Evolutionary conservation across 1,140 invertebrate genomes (phyloP), one percentile per base, ranked within the genome.

Genomic region (Drosophila albomicans): DNA sequence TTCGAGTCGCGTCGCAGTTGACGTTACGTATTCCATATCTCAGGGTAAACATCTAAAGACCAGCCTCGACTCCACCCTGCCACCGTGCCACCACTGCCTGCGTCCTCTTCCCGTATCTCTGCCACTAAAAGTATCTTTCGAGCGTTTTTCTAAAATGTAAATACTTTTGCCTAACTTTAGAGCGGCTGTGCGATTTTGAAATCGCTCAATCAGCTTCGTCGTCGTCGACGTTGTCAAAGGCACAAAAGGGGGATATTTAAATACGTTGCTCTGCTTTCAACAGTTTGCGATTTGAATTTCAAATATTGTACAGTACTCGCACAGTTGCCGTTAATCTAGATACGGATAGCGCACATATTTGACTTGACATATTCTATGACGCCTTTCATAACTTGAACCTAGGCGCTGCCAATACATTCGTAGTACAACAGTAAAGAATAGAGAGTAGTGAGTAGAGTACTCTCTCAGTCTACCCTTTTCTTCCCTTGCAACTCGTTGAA

Each of bases 111-210:
- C 15, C 28, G 3, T 45, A 32, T 30, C 8, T 65, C 25, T 32
- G 43, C 84, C 46, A 82, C 62, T 76, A 77, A 72, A 77, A 43
- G 78, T 74, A 66, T 77, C 81, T 79, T 20, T 66, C 32, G 54
- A 70, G 62, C 65, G 61, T 65, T 38, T 70, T 65, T 69, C 75
- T 81, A 87, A 86, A 86, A 86, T 86, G 82, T 82, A 86, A 86
- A 86, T 86, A 81, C 78, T 78, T 86, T 86, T 78, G 82, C 82
- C 82, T 86, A 86, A 86, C 79, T 86, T 86, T 87, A 86, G 82
- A 80, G 81, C 64, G 72, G 41, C 59, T 70, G 49, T 61, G 74
- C 49, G 71, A 82, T 85, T 84, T 85, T 72, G 73, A 79, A 84
- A 84, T 84, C 81, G 41, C 73, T 79, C 80, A 79, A 79, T 79